Base-by-base conservation (phyloP, 2,888 invertebrate species). In the Calliscelio sp. region DNA sequence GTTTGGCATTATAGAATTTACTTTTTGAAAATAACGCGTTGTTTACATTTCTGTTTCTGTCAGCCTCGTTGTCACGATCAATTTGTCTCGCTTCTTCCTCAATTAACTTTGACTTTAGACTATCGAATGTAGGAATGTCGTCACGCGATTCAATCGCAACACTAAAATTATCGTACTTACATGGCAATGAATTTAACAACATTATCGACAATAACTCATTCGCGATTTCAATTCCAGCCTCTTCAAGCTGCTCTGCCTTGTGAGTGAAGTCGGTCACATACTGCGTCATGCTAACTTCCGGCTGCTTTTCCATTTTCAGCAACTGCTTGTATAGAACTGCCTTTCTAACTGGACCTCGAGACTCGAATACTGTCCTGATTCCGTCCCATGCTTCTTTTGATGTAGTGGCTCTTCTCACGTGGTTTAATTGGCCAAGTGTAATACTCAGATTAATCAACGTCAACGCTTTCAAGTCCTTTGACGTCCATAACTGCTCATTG, bases 141-240 rank as follows among this genome's bases (percentile, higher is more conserved):
- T 85, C 59, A 16, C 59, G 38, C 4, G 59, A 61, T 14, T 61
- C 55, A 8, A 55, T 55, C 4, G 55, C 55, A 75, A 11, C 77
- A 41, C 53, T 32, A 53, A 85, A 86, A 46, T 80, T 86, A 10
- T 88, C 83, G 22, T 65, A 88, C 14, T 87, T 74, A 4, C 14
- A 8, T 16, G 85, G 86, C 70, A 88, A 77, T 0, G 77, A 85
- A 16, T 73, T 73, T 8, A 88, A 16, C 20, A 88, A 44, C 66
- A 87, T 87, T 74, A 87, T 86, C 7, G 86, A 86, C 11, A 81
- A 14, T 25, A 88, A 10, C 24, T 86, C 86, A 32, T 82, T 49
- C 22, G 74, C 85, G 38, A 88, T 82, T 18, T 68, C 16, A 8
- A 87, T 86, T 32, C 84, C 85, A 0, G 85, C 55, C 3, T 55